phyloP scores from a whole-genome alignment of 1,140 invertebrate genomes.

The Archivesica marissinica region DNA sequence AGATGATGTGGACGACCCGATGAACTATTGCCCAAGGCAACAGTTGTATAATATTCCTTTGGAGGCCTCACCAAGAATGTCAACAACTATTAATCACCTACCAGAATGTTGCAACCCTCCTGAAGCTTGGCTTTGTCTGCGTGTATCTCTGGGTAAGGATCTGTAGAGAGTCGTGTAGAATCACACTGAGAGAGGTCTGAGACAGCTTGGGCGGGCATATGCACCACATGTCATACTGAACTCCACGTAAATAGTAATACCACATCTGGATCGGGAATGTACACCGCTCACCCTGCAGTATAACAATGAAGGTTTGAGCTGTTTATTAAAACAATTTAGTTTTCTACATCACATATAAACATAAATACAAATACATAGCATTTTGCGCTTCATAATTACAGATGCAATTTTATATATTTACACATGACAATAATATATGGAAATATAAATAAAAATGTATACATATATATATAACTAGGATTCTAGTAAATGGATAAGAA shows the following conservation, averaged over 20 bases:
- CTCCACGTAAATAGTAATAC: constrained; percentile 78
- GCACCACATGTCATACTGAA: constrained; percentile 78
- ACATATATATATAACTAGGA: no score
- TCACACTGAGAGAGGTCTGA: constrained; percentile 74
- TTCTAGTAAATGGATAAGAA: no score
- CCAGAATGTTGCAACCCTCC: constrained; percentile 78
- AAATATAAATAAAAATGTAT: no score
- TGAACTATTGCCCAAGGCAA: background rate
- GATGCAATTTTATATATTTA: no score
- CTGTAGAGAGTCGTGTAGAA: constrained; percentile 79
- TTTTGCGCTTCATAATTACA: no score
- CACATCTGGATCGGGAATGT: constrained; percentile 82
- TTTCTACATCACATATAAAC: no score
- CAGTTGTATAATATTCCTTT: background rate
- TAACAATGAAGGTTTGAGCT: no score
- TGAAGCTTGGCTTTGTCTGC: constrained; percentile 76
- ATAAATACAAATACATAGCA: no score
- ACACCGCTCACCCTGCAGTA: constrained; percentile 80
- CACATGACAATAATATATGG: no score
- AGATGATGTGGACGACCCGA: no score
- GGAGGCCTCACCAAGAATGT: background rate
- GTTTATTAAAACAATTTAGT: no score
- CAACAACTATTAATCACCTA: no score
- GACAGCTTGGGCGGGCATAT: constrained; percentile 77
- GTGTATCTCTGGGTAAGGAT: constrained; percentile 78